These are phyloP conservation scores for Taurulus bubalis DNA, from an alignment of 2,113 vertebrate species.

Conservation along the genomic window DNA sequence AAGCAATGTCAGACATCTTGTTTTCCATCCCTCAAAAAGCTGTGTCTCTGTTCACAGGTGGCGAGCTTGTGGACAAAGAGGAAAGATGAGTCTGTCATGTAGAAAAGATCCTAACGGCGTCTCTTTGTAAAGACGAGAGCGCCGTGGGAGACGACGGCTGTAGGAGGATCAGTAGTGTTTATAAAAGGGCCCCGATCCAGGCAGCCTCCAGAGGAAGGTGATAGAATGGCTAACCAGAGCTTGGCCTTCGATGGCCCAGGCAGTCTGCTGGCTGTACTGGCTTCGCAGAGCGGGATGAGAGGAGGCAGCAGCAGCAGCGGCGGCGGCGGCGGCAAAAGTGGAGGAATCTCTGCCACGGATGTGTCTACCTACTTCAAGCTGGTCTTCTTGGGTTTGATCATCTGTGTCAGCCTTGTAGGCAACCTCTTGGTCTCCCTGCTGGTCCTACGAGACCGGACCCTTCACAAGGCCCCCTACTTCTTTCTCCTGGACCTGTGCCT, in stretches of 20 bases:
- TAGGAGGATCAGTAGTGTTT: slow-evolving; percentile 71
- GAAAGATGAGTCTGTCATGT: slow-evolving; percentile 77
- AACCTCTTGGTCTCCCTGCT: slow-evolving; percentile 92
- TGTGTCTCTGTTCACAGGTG: slow-evolving; percentile 78
- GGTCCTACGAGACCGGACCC: slow-evolving; percentile 90
- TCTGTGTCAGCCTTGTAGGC: slow-evolving; percentile 91
- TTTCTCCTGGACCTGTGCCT: slow-evolving; percentile 95
- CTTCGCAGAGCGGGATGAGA: slow-evolving; percentile 85
- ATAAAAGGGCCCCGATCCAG: slow-evolving; percentile 59
- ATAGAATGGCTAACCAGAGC: slow-evolving; percentile 88
- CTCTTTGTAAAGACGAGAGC: slow-evolving; percentile 79
- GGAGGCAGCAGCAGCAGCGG: slow-evolving; percentile 70
- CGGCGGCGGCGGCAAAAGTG: slow-evolving; percentile 51
- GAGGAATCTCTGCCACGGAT: slow-evolving; percentile 79
- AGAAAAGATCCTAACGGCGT: slow-evolving; percentile 72
- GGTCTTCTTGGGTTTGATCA: slow-evolving; percentile 92
- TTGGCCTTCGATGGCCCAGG: slow-evolving; percentile 86
- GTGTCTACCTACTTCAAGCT: slow-evolving; percentile 92
- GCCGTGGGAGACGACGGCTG: slow-evolving; percentile 61
- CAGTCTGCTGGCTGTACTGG: slow-evolving; percentile 83
- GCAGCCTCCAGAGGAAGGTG: slow-evolving; percentile 61
- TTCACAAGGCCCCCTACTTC: slow-evolving; percentile 95
- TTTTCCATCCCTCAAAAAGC: slow-evolving; percentile 49
- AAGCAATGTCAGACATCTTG: slow-evolving; percentile 49
- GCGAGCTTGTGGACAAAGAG: slow-evolving; percentile 74